These are phyloP conservation scores for Camponotus vicinus DNA, from an alignment of 1,140 invertebrate genomes.

Conservation along the genomic window DNA sequence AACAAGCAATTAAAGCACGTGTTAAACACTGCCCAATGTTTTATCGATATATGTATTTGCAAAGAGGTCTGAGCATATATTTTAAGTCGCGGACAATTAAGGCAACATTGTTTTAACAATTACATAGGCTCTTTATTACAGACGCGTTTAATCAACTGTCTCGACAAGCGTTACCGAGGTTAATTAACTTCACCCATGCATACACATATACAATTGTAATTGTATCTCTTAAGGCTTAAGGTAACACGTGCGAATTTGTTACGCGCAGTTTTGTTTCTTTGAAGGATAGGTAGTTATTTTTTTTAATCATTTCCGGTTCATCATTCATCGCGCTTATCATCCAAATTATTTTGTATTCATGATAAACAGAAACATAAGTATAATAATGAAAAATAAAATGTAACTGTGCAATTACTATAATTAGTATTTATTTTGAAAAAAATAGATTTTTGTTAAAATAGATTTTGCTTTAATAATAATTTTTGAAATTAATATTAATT, in stretches of 20 bases:
- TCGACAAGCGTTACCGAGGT: slow-evolving; percentile 27
- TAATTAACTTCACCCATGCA: slow-evolving; percentile 46
- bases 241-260: slow-evolving; percentile 1
- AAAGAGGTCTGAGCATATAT: slow-evolving; percentile 36
- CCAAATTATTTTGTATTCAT: not conserved
- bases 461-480: not conserved
- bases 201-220: slow-evolving; percentile 11
- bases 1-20: not conserved
- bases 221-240: slow-evolving; percentile 28
- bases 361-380: not conserved
- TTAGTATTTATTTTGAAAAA: not conserved
- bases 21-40: slow-evolving; percentile 15
- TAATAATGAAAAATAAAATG: not conserved
- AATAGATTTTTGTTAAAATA: not conserved
- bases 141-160: slow-evolving; percentile 56
- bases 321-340: not conserved
- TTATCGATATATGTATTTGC: slow-evolving; percentile 6
- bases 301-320: not conserved
- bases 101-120: slow-evolving; percentile 39
- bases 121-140: slow-evolving; percentile 47
- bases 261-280: not conserved
- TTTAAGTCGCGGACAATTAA: slow-evolving; percentile 40
- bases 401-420: not conserved
- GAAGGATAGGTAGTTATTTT: not conserved
- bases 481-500: not conserved